Evolutionary conservation across 1,140 invertebrate genomes (phyloP), one percentile per base, ranked within the genome.

Genomic region (Zaprionus taronus): DNA sequence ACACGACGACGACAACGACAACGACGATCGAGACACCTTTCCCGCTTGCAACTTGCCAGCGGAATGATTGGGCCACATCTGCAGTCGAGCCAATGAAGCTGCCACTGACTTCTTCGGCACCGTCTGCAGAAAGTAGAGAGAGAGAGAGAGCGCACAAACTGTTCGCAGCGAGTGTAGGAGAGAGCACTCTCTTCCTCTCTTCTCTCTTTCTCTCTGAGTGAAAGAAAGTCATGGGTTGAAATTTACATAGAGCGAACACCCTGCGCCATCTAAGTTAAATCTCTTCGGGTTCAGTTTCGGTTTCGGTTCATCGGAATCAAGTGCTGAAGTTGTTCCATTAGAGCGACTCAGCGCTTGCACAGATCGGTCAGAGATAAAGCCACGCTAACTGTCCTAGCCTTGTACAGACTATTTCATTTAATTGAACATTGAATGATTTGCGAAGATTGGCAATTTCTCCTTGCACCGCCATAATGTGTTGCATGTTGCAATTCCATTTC

Each of bases 1-100:
- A 44, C n/a, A 9, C 41, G 47, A 69, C 28, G 24, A 49, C 9
- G 5, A 55, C 12, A n/a, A 57, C 44, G 9, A 60, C 56, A 28
- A 28, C 7, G 7, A 44, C 36, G 28, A 58, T 47, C 15, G 57
- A 64, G 57, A 83, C 84, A 83, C 84, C 84, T 81, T 87, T 76
- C 56, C 77, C 77, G 87, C 73, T 83, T 89, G 80, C 84, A 83
- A 76, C 83, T 75, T 81, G 67, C 55, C 81, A 87, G 70, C 83
- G 84, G 80, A 87, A 89, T 87, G 83, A 87, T 83, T 81, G 83
- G 74, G 83, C 73, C 84, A 79, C 83, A 80, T 80, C 84, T 78
- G 73, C 80, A 76, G 80, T 62, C 41, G 17, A 15, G 14, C 67
- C 71, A 72, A 17, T 73, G 73, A 87, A 72, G 84, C 83, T 81